A percentile compares a stretch with the other conserved stretches of the same genome.
These are phyloP conservation scores for Sminthopsis crassicaudata DNA, from an alignment of 2,113 vertebrate genomes.

Conservation along the genomic window DNA sequence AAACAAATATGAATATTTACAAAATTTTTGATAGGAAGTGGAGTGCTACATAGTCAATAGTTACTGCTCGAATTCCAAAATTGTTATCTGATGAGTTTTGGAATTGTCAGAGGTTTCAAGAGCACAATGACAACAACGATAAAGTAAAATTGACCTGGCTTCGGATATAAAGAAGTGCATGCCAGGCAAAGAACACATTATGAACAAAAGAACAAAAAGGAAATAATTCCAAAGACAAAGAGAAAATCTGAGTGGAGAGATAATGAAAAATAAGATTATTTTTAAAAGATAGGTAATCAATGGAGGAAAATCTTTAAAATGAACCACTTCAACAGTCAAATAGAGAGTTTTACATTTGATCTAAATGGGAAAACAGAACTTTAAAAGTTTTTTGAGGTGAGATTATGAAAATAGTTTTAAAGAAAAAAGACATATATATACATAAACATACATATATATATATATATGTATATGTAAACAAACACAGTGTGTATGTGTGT, in stretches of 20 bases:
- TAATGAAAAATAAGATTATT: not conserved
- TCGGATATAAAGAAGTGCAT: not conserved
- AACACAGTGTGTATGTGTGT: too few species aligned
- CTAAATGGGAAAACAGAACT: not conserved
- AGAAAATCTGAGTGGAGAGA: not conserved
- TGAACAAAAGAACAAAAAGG: not conserved
- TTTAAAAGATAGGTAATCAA: not conserved
- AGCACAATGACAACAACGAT: not conserved
- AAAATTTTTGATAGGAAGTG: not conserved
- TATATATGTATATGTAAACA: too few species aligned
- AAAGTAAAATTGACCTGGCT: not conserved
- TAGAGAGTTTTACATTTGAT: not conserved
- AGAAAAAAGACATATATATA: too few species aligned
- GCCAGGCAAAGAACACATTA: not conserved
- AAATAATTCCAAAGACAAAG: not conserved
- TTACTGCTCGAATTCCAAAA: not conserved
- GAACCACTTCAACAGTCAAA: not conserved
- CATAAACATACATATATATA: too few species aligned
- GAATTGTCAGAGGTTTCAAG: not conserved
- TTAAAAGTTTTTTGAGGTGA: not conserved
- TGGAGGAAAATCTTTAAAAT: not conserved
- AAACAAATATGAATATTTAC: slow-evolving; percentile 4
- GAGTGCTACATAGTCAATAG: not conserved
- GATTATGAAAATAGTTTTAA: not conserved
- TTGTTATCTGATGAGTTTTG: not conserved